Evolutionary conservation across 2,113 vertebrate genomes (phyloP), one percentile per base, ranked within the genome.

Genomic region (Camelus bactrianus): DNA sequence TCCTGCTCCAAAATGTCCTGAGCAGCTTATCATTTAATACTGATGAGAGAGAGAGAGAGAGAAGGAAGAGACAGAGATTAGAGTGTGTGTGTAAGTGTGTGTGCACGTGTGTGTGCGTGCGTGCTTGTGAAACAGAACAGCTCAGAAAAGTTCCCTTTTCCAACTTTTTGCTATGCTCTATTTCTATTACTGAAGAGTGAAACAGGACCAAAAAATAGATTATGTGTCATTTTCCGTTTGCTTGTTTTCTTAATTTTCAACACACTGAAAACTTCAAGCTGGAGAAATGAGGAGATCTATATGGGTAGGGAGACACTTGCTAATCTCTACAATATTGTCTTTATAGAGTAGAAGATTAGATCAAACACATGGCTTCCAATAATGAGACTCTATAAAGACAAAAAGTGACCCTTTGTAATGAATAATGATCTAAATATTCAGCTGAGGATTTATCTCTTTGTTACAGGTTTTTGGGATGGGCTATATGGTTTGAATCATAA

Each of bases 241-340:
- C 28, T 93, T 93, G 7, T 67, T 52, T 85, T 82, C 56, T 48
- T 62, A 15, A 64, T 95, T 97, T 86, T 6, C 32, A 88, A 80
- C 0, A 38, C 12, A 79, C 16, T 42, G 58, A 42, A 14, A 38
- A 84, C 2, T 46, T 42, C 13, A 60, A 16, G 6, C 0, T 52
- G 81, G 16, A 48, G 32, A 56, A 0, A 85, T 19, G 93, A 0
- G 56, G 1, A 58, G 6, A 48, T 38, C 30, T 58, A 50, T 64
- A 87, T 50, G 9, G 7, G 46, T 14, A 7, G 14, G 32, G 22
- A 42, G n/a, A 69, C 6, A 32, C 26, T 28, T 85, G 35, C 7
- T 81, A 26, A 64, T n/a, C 20, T 70, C 15, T 75, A 69, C 12
- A 2, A 9, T 38, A 15, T 20, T 95, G 6, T 3, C 8, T 82